A percentile compares a stretch with the other conserved stretches of the same genome.
phyloP scores from a whole-genome alignment of 2,888 invertebrate genomes.

The Hymenopus coronatus region DNA sequence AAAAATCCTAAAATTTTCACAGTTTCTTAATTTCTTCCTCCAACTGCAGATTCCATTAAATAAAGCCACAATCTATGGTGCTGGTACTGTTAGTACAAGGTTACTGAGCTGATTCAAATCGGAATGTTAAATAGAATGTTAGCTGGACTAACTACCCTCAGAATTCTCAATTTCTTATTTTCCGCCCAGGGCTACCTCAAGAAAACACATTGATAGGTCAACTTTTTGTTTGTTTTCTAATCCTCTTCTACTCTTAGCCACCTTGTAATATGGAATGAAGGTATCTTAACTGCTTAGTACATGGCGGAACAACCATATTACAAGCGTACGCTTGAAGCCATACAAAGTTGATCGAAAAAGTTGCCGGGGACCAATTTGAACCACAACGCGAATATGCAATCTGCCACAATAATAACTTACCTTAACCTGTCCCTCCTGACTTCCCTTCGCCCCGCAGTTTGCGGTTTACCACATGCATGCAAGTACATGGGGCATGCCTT shows the following conservation, averaged over 20 bases:
- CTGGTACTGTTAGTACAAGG: too few species aligned
- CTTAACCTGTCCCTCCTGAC: background rate
- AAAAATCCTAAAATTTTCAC: too few species aligned
- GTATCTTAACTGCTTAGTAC: background rate
- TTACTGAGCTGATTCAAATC: too few species aligned
- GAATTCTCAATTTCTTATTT: background rate
- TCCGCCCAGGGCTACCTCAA: background rate
- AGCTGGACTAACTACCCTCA: background rate
- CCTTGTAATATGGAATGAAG: background rate
- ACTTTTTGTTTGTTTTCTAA: background rate
- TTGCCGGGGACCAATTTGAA: background rate
- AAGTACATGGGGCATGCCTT: background rate
- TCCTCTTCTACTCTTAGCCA: background rate
- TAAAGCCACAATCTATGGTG: too few species aligned
- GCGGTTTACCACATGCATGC: background rate
- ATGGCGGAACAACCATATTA: background rate
- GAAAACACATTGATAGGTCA: background rate
- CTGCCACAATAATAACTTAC: background rate
- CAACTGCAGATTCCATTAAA: too few species aligned
- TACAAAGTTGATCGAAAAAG: background rate
- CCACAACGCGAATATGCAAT: background rate
- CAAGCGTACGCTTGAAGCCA: background rate
- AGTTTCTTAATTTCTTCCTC: too few species aligned
- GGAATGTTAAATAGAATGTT: too few species aligned
- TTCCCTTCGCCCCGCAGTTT: background rate